These are phyloP conservation scores for Serrognathus titanus DNA, from an alignment of 2,888 invertebrate species.

Conservation along the genomic window DNA sequence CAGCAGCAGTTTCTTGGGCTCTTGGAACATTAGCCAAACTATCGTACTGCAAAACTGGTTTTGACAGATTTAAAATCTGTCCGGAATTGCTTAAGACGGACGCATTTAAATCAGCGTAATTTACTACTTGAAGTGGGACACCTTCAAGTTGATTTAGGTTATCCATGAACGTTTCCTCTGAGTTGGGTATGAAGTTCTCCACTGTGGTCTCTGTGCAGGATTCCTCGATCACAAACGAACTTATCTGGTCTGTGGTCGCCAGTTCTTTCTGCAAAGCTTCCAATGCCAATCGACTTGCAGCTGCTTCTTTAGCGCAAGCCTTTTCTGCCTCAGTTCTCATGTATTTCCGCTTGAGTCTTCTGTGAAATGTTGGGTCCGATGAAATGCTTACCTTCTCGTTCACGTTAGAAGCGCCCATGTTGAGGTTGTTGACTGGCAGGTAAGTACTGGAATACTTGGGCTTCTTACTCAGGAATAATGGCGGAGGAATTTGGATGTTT, in stretches of 20 bases:
- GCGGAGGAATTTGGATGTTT: constrained; percentile 39
- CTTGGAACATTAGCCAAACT: constrained; percentile 6
- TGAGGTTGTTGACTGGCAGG: constrained; percentile 28
- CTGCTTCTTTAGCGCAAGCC: constrained; percentile 47
- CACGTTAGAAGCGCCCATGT: constrained; percentile 5
- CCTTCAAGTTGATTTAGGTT: constrained; percentile 28
- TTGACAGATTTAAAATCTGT: constrained; percentile 25
- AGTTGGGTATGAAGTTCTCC: constrained; percentile 44
- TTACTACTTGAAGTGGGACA: constrained; percentile 31
- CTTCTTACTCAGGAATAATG: constrained; percentile 44
- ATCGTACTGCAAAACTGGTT: constrained; percentile 24
- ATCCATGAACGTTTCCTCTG: constrained; percentile 31
- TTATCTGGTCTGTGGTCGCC: constrained; percentile 40
- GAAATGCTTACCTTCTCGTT: constrained; percentile 11
- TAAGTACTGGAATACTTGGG: constrained; percentile 44
- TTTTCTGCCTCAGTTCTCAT: constrained; percentile 43
- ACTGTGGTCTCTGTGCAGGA: constrained; percentile 45
- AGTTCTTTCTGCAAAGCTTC: constrained; percentile 49
- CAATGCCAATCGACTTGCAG: constrained; percentile 47
- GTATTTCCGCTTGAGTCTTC: constrained; percentile 38
- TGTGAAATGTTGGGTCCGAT: constrained; percentile 31
- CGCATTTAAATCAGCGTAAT: constrained; percentile 30
- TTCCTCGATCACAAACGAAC: constrained; percentile 46
- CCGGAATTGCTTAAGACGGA: constrained; percentile 24
- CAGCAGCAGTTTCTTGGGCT: constrained; percentile 27